Evolutionary conservation across 2,888 invertebrate species (phyloP), one percentile per base, ranked within the genome.

Genomic region (Apotomis betuletana): DNA sequence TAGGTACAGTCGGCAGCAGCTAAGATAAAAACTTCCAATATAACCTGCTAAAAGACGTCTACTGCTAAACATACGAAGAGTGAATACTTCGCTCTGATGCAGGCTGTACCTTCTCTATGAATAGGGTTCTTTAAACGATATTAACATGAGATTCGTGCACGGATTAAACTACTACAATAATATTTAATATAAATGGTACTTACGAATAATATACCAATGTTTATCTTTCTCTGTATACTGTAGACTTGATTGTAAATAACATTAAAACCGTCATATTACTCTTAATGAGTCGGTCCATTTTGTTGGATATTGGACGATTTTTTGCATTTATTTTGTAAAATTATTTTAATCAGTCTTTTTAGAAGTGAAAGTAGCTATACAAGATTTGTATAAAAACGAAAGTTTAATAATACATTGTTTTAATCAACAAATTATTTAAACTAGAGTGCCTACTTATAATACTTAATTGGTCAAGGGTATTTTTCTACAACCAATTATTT

Each of bases 81-180:
- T 41, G 49, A 3, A 10, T 49, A 9, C 49, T 9, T 49, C 10
- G 5, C 12, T 49, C 9, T 49, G 0, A 9, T 10, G 49, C 49
- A 3, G 49, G 3, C 49, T 49, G 44, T 4, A 44, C 44, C 9
- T 57, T 36, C 1, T 41, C 1, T 41, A 41, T 41, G 6, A 27
- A 36, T 9, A 15, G 41, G 65, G 46, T 65, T 65, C 46, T 55
- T 68, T 59, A 51, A 67, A 58, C 8, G 27, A 57, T 5, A 74
- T 74, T 77, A 75, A 81, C 78, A 81, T 82, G 84, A 83, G 85
- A 84, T 88, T 88, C 85, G 85, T 86, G 85, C 83, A 81, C 84
- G 83, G 85, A 84, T 63, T 63, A 63, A 62, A 57, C 67, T 68
- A 72, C 55, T 61, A 61, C 67, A 61, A 67, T 67, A 67, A 67